These are phyloP conservation scores for Gallinago media DNA, from an alignment of 2,113 vertebrate species.

Conservation along the genomic window DNA sequence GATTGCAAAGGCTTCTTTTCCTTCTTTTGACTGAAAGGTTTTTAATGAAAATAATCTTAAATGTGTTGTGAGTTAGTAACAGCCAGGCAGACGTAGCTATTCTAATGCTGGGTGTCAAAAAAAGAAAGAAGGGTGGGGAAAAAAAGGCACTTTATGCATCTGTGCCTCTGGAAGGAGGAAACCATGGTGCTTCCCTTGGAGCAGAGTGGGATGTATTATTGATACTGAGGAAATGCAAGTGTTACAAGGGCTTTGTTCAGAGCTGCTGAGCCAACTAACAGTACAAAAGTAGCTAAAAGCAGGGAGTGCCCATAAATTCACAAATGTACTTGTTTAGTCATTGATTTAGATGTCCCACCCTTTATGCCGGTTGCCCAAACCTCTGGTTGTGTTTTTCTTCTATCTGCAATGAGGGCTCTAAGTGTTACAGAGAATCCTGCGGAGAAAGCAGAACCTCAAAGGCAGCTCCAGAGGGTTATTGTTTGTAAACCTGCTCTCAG, in stretches of 20 bases:
- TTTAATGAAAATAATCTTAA: not conserved
- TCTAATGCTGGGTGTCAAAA: not conserved
- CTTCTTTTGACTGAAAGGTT: not conserved
- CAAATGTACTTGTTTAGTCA: not conserved
- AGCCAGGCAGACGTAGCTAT: not conserved
- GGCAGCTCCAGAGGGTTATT: not conserved
- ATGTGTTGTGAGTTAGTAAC: not conserved
- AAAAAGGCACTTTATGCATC: not conserved
- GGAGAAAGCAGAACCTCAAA: not conserved
- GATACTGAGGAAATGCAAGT: not conserved
- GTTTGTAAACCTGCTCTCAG: not conserved
- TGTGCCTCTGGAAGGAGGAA: not conserved
- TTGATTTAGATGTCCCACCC: not conserved
- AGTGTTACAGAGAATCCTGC: not conserved
- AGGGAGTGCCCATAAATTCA: constrained; percentile 15
- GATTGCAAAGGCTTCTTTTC: not conserved
- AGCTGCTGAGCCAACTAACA: not conserved
- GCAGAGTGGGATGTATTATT: not conserved
- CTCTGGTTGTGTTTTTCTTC: not conserved
- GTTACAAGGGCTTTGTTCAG: constrained; percentile 15
- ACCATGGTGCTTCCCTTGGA: not conserved
- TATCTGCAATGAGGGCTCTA: not conserved
- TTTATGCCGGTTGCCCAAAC: not conserved
- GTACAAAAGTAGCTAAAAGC: constrained; percentile 18
- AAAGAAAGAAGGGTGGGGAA: not conserved